phyloP scores from a whole-genome alignment of 2,888 invertebrate species.

The Pantelozetes paolii region DNA sequence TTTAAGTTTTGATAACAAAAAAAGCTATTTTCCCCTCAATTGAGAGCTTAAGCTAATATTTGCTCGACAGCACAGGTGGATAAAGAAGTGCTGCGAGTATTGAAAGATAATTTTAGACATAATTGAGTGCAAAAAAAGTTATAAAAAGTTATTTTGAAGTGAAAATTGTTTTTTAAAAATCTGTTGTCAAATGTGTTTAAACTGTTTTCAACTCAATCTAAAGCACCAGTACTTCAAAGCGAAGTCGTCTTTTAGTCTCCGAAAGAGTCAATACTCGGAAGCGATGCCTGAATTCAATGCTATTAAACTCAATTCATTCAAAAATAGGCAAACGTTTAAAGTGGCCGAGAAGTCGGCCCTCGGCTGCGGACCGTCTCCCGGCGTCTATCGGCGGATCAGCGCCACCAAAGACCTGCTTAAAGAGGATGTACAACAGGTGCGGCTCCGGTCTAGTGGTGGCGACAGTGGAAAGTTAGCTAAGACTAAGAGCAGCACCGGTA shows the following conservation, averaged over 20 bases:
- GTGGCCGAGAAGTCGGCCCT: neutral
- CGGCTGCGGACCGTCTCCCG: conserved; percentile 11
- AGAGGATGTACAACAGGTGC: conserved; percentile 32
- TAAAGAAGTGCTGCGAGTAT: no score
- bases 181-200: neutral
- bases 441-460: neutral
- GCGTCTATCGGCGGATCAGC: conserved; percentile 46
- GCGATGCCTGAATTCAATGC: neutral
- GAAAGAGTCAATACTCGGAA: neutral
- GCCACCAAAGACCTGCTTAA: conserved; percentile 44
- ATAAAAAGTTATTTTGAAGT: no score
- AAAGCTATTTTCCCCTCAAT: no score
- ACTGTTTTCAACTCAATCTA: neutral
- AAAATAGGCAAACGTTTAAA: neutral
- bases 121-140: no score
- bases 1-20: no score
- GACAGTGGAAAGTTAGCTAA: neutral
- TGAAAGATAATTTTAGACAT: no score
- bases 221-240: neutral
- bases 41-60: no score
- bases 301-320: neutral
- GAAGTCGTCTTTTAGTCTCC: neutral
- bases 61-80: no score
- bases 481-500: conserved; percentile 14
- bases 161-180: no score